Evolutionary conservation across 2,888 invertebrate species (phyloP).

Genomic region (Iphiclides podalirius): DNA sequence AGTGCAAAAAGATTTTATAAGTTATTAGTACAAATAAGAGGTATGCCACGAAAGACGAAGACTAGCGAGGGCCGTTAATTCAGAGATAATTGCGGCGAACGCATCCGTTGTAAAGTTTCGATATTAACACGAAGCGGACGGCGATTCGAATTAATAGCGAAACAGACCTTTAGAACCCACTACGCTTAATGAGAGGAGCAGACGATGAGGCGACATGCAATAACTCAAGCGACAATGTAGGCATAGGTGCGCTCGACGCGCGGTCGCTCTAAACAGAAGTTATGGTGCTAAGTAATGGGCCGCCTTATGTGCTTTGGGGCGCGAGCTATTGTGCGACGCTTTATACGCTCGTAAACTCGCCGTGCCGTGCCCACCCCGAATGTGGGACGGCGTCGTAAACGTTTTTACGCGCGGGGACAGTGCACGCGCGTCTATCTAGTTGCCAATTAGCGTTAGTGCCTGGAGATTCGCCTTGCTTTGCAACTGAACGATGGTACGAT

Average conservation of each 20-base stretch:
- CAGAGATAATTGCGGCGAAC: no score
- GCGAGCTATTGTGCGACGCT: slow-evolving; percentile 47
- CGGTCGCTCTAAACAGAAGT: slow-evolving; percentile 58
- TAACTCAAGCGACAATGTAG: slow-evolving; percentile 59
- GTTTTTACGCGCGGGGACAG: slow-evolving; percentile 33
- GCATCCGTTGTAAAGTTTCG: no score
- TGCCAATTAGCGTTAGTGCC: slow-evolving; percentile 9
- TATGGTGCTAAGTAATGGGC: slow-evolving; percentile 65
- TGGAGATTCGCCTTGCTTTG: no score
- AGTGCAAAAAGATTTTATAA: no score
- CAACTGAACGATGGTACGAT: no score
- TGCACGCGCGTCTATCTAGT: slow-evolving; percentile 28
- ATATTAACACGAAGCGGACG: background rate
- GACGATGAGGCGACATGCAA: slow-evolving; percentile 46
- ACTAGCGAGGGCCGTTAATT: no score
- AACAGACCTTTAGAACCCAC: slow-evolving; percentile 7
- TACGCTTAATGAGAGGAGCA: slow-evolving; percentile 41
- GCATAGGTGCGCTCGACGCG: slow-evolving; percentile 44
- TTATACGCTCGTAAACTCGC: slow-evolving; percentile 61
- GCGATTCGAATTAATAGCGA: background rate
- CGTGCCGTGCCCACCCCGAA: slow-evolving; percentile 47
- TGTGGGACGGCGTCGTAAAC: slow-evolving; percentile 49
- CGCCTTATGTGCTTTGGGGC: slow-evolving; percentile 42
- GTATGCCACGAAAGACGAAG: no score
- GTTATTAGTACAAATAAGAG: no score